These are phyloP conservation scores for Lynx canadensis DNA, from an alignment of 2,113 vertebrate species.

Conservation along the genomic window DNA sequence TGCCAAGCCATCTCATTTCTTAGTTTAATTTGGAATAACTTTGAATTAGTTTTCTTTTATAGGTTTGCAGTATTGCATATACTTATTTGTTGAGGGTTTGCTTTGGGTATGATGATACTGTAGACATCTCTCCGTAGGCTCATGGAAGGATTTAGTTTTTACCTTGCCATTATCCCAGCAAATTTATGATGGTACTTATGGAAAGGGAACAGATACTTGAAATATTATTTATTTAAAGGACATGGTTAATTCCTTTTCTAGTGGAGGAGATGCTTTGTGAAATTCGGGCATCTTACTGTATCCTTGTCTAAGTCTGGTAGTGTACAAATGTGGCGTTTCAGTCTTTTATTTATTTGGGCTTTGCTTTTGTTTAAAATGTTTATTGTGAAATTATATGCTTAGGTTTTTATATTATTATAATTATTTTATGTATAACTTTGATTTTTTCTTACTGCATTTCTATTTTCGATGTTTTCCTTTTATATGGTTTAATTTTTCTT, in stretches of 20 bases:
- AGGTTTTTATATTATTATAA: neutral
- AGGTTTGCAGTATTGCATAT: neutral
- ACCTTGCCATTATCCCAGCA: neutral
- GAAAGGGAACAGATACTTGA: neutral
- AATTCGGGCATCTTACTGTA: neutral
- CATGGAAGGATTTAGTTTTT: neutral
- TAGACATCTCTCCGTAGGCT: neutral
- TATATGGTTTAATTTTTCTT: neutral
- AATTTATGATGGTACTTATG: slow-evolving; percentile 1
- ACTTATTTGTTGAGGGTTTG: neutral
- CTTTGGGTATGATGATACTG: neutral
- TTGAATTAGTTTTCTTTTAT: neutral
- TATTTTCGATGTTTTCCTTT: neutral
- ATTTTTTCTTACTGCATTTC: neutral
- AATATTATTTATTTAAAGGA: neutral
- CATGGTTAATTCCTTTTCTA: neutral
- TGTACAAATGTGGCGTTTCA: neutral
- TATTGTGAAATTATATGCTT: neutral
- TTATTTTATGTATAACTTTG: neutral
- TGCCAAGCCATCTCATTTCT: neutral
- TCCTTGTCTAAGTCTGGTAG: neutral
- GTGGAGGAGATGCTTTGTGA: neutral
- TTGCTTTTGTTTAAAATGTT: neutral
- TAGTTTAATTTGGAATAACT: neutral
- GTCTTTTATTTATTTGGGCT: neutral